Percentiles rank a stretch among this genome's conserved stretches.
These are phyloP conservation scores for Caenorhabditis macrosperma DNA, from an alignment of 2,888 invertebrate species.

Conservation along the genomic window DNA sequence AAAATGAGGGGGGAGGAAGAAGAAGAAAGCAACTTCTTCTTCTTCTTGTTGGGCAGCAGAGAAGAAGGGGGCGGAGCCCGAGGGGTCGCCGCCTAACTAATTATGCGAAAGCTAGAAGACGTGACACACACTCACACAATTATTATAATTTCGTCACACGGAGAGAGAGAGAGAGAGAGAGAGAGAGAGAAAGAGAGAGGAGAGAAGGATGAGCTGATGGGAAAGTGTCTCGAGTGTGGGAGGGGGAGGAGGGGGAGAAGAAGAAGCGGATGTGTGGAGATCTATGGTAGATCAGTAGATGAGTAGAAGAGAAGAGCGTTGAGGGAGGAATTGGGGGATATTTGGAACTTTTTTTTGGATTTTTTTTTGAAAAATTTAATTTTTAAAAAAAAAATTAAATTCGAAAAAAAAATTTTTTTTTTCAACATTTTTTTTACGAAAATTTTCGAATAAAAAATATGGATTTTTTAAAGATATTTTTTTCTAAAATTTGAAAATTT, in stretches of 20 bases:
- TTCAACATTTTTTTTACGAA: too few relatives aligned
- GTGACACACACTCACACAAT: conserved; percentile 34
- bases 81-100: conserved; percentile 51
- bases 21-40: conserved; percentile 22
- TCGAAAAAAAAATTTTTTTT: too few relatives aligned
- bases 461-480: too few relatives aligned
- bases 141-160: conserved; percentile 51
- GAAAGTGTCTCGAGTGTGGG: conserved; percentile 15
- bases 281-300: not conserved
- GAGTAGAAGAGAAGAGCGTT: too few relatives aligned
- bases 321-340: too few relatives aligned
- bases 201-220: conserved; percentile 21
- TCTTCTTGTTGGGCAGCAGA: too few relatives aligned
- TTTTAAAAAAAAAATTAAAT: too few relatives aligned
- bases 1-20: conserved; percentile 39
- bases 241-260: not conserved
- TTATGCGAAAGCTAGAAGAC: conserved; percentile 48
- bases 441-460: too few relatives aligned
- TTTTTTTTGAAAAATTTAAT: too few relatives aligned
- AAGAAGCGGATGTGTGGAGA: not conserved
- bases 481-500: too few relatives aligned
- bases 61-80: conserved; percentile 28
- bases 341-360: too few relatives aligned
- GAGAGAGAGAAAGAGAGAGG: conserved; percentile 29
- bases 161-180: conserved; percentile 29